Conservation (phyloP, 2,797 vertebrate genomes). For the Anguilla obscura region DNA sequence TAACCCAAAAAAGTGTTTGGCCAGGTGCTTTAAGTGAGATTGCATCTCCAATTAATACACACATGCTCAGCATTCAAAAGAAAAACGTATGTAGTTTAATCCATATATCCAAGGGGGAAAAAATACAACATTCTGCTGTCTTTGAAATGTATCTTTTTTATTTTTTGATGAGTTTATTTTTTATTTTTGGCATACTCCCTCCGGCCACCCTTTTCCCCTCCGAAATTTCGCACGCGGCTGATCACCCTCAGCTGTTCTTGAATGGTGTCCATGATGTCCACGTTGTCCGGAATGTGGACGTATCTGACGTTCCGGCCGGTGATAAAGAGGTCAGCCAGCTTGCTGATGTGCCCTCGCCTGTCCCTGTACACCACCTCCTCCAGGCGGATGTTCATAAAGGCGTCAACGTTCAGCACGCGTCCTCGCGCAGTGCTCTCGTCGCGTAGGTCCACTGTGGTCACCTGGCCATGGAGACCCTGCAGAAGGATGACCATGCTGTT, state of each 20-base stretch:
- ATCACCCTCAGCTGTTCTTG: slow-evolving; percentile 83
- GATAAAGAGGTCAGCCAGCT: slow-evolving; percentile 85
- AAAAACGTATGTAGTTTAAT: background rate
- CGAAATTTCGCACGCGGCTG: slow-evolving; percentile 83
- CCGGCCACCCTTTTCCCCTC: slow-evolving; percentile 72
- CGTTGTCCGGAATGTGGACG: slow-evolving; percentile 87
- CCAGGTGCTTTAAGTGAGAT: background rate
- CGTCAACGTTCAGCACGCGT: slow-evolving; percentile 84
- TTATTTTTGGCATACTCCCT: slow-evolving; percentile 75
- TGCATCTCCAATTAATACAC: background rate
- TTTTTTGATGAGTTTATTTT: slow-evolving; percentile 40
- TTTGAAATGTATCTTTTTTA: background rate
- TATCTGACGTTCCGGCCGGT: slow-evolving; percentile 90
- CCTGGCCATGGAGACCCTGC: slow-evolving; percentile 83
- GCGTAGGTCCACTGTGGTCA: slow-evolving; percentile 89
- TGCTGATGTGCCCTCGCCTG: slow-evolving; percentile 65
- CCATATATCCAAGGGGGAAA: background rate
- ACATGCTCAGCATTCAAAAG: background rate
- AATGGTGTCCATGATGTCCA: slow-evolving; percentile 85
- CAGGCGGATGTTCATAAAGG: slow-evolving; percentile 94
- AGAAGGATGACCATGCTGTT: slow-evolving; percentile 93
- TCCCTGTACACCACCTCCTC: slow-evolving; percentile 79
- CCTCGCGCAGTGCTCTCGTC: slow-evolving; percentile 86
- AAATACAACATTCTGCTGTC: background rate
- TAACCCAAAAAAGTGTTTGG: background rate